Conservation (phyloP, 2,888 invertebrate species). For the Tipula unca region DNA sequence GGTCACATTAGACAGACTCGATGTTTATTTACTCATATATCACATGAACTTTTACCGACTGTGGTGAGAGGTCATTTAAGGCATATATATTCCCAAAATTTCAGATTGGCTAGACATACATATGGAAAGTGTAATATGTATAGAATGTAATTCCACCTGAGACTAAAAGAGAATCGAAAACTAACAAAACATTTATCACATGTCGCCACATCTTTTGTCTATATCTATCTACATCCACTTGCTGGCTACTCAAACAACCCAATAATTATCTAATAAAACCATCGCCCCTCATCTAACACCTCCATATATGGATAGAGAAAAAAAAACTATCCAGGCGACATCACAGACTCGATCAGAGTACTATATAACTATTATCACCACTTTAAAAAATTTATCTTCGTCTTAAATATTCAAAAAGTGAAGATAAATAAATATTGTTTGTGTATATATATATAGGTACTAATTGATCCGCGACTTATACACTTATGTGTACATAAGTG, state of each 20-base stretch:
- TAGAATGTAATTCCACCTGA: not conserved
- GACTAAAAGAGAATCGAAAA: not conserved
- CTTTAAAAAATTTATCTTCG: not conserved
- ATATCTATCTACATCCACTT: too few relatives aligned
- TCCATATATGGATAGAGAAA: not conserved
- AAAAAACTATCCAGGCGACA: not conserved
- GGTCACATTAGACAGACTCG: too few relatives aligned
- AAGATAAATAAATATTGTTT: not conserved
- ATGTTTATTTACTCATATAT: too few relatives aligned
- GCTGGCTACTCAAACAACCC: not conserved
- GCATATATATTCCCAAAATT: too few relatives aligned
- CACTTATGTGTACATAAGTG: not conserved
- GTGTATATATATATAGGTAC: not conserved
- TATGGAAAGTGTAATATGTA: too few relatives aligned
- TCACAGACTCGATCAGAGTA: not conserved
- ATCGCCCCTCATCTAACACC: not conserved
- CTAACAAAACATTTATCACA: not conserved
- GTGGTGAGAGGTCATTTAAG: too few relatives aligned
- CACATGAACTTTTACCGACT: too few relatives aligned
- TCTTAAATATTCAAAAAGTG: not conserved
- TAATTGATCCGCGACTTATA: not conserved
- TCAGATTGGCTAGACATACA: too few relatives aligned
- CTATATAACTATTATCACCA: not conserved
- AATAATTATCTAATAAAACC: not conserved
- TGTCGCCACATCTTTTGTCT: not conserved